These are phyloP conservation scores for Delichon dasypus DNA, from an alignment of 2,797 vertebrate genomes.

Conservation along the genomic window DNA sequence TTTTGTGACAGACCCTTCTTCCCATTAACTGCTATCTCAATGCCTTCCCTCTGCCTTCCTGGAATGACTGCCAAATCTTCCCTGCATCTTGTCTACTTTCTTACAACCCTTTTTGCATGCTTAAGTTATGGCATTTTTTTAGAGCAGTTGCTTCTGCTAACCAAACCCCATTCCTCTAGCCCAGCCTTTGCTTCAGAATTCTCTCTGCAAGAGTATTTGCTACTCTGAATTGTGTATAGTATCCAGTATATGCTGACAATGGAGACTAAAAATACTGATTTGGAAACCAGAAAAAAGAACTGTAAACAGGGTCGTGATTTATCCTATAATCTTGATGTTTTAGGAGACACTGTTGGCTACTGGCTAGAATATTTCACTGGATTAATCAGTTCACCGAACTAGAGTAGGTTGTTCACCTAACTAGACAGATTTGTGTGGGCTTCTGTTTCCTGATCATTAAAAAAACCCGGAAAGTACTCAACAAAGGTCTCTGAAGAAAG, in stretches of 20 bases:
- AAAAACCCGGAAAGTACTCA: fast-evolving
- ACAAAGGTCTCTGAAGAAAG: not conserved
- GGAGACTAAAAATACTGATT: not conserved
- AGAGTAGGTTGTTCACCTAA: not conserved
- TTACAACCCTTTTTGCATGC: not conserved
- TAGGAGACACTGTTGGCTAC: not conserved
- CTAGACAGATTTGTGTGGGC: not conserved
- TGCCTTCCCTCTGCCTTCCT: not conserved
- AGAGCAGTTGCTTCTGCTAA: not conserved
- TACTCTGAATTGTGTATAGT: not conserved
- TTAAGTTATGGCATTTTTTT: not conserved
- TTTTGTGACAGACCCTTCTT: not conserved
- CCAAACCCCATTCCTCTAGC: not conserved
- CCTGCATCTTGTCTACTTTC: not conserved
- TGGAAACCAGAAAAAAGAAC: not conserved
- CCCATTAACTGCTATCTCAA: not conserved
- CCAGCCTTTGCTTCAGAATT: not conserved
- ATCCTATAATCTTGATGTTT: not conserved
- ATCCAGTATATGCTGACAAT: not conserved
- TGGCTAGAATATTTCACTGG: not conserved
- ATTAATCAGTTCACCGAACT: not conserved
- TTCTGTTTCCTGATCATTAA: not conserved
- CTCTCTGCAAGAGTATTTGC: not conserved
- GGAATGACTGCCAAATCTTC: not conserved
- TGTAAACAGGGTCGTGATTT: not conserved